Conservation (phyloP, 2,888 invertebrate species). For the Plagiodera versicolora region DNA sequence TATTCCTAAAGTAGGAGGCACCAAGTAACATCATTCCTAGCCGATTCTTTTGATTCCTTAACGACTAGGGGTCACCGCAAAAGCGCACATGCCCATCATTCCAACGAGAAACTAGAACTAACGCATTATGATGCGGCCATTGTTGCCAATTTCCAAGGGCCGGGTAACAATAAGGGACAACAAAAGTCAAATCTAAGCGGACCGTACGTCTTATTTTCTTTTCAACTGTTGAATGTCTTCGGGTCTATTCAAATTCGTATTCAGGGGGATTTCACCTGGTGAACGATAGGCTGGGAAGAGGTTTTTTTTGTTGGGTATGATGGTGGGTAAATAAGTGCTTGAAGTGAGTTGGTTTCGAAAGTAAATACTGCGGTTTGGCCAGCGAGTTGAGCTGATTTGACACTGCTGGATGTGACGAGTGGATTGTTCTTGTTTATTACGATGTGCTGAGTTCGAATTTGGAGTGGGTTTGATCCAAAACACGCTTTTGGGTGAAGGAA, state of each 20-base stretch:
- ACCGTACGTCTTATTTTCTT: background rate
- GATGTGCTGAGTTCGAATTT: no score
- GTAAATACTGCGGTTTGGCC: no score
- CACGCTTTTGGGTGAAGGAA: no score
- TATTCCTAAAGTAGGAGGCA: background rate
- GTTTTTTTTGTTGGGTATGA: no score
- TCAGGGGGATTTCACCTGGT: background rate
- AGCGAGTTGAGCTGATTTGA: no score
- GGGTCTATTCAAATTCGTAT: background rate
- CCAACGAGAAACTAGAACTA: background rate
- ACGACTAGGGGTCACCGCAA: constrained; percentile 1
- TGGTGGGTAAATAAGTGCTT: no score
- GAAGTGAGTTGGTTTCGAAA: no score
- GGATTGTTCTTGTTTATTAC: no score
- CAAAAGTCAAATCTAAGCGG: constrained; percentile 2
- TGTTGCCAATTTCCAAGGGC: constrained; percentile 1
- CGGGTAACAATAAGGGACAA: background rate
- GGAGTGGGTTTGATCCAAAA: no score
- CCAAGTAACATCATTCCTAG: no score
- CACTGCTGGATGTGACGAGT: no score
- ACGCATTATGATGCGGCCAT: background rate
- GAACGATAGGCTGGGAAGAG: background rate
- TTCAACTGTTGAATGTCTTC: constrained; percentile 1
- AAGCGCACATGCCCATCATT: constrained; percentile 8
- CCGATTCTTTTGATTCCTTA: background rate